phyloP scores from a whole-genome alignment of 2,888 invertebrate species.

The Drosophila formosana region DNA sequence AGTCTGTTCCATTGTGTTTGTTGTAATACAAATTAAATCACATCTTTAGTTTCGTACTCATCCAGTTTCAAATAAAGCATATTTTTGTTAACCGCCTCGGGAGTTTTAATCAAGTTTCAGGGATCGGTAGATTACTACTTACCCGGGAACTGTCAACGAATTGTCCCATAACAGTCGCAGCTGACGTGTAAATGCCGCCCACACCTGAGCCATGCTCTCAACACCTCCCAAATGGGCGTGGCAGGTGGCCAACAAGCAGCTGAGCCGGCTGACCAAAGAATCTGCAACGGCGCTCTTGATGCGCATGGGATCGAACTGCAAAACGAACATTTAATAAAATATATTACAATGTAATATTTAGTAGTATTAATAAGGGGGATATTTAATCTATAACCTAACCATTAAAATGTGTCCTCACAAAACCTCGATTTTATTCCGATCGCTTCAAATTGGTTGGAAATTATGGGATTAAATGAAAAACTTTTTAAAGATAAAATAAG shows the following conservation, averaged over 20 bases:
- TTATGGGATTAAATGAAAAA: too few species aligned
- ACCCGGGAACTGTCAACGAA: constrained; percentile 92
- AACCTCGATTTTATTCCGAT: too few species aligned
- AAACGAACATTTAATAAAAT: constrained; percentile 56
- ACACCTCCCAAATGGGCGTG: constrained; percentile 91
- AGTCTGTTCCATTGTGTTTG: constrained; percentile 21
- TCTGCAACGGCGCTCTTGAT: constrained; percentile 91
- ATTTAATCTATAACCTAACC: too few species aligned
- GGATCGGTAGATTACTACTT: constrained; percentile 85
- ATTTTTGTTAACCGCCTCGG: constrained; percentile 69
- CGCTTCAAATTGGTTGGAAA: too few species aligned
- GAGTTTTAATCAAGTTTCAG: background rate
- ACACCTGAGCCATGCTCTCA: constrained; percentile 92
- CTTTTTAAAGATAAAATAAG: too few species aligned
- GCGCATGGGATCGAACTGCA: constrained; percentile 86
- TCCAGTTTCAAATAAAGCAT: constrained; percentile 73
- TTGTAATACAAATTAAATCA: constrained; percentile 2
- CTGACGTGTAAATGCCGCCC: constrained; percentile 97
- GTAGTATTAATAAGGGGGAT: too few species aligned
- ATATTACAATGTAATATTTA: background rate
- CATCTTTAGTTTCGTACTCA: constrained; percentile 32
- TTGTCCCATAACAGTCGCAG: constrained; percentile 96
- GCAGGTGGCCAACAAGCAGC: constrained; percentile 90
- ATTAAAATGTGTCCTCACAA: too few species aligned
- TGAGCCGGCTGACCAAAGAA: constrained; percentile 93